phyloP scores from a whole-genome alignment of 2,888 invertebrate species.

The Charanyca ferruginea region DNA sequence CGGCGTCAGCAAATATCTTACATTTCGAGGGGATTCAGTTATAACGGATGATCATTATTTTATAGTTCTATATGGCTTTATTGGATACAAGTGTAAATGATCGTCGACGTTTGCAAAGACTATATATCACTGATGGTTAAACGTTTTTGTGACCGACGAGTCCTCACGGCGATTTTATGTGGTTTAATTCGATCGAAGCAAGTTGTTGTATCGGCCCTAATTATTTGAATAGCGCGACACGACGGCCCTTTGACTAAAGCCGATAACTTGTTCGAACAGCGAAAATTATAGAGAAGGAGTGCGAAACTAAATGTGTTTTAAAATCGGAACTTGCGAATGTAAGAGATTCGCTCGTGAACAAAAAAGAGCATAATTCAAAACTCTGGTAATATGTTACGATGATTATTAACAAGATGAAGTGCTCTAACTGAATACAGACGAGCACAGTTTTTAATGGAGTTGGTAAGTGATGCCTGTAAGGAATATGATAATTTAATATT shows the following conservation, averaged over 20 bases:
- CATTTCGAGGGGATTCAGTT: constrained; percentile 65
- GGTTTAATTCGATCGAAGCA: constrained; percentile 85
- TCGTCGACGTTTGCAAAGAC: constrained; percentile 66
- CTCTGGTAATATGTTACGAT: constrained; percentile 12
- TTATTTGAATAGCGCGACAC: constrained; percentile 89
- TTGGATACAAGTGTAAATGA: constrained; percentile 77
- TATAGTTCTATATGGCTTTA: constrained; percentile 75
- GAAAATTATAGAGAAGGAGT: constrained; percentile 67
- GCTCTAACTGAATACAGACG: constrained; percentile 33
- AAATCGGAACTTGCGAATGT: constrained; percentile 17
- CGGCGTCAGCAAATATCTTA: constrained; percentile 69
- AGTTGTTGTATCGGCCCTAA: constrained; percentile 85
- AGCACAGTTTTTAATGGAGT: constrained; percentile 17
- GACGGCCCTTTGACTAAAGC: constrained; percentile 84
- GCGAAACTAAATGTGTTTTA: constrained; percentile 11
- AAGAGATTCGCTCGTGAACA: neutral
- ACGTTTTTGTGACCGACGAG: constrained; percentile 78
- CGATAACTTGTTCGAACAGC: constrained; percentile 75
- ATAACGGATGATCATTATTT: constrained; percentile 65
- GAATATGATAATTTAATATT: constrained; percentile 32
- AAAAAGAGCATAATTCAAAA: constrained; percentile 16
- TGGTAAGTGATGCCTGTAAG: constrained; percentile 32
- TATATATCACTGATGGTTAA: constrained; percentile 77
- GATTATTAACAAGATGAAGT: constrained; percentile 37
- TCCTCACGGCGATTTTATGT: constrained; percentile 82